phyloP scores from a whole-genome alignment of 2,113 vertebrate species.

The Mobula hypostoma region DNA sequence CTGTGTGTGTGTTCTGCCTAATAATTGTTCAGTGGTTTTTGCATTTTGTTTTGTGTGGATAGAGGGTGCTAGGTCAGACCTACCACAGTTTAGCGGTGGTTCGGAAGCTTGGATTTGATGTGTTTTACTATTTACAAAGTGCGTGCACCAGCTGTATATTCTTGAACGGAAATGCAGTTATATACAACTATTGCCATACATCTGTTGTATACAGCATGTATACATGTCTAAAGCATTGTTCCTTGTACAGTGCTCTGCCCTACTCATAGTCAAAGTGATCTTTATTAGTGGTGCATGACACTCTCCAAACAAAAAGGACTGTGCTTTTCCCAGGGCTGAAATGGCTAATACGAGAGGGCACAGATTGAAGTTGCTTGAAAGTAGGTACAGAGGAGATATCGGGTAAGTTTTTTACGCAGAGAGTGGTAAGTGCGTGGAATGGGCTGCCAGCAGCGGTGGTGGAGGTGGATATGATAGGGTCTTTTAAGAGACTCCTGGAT shows the following conservation, averaged over 20 bases:
- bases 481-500: too few relatives aligned
- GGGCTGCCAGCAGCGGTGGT: too few relatives aligned
- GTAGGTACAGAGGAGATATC: too few relatives aligned
- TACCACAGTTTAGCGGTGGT: slow-evolving; percentile 56
- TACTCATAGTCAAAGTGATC: too few relatives aligned
- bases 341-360: too few relatives aligned
- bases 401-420: too few relatives aligned
- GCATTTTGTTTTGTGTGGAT: slow-evolving; percentile 44
- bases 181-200: neutral
- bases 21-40: slow-evolving; percentile 57
- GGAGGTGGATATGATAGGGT: too few relatives aligned
- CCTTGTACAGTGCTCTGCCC: neutral
- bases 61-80: slow-evolving; percentile 47
- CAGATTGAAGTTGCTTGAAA: too few relatives aligned
- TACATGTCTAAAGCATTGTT: neutral
- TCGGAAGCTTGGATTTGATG: slow-evolving; percentile 50
- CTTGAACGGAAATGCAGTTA: neutral
- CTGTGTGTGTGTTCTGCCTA: slow-evolving; percentile 60
- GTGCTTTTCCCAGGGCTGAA: too few relatives aligned
- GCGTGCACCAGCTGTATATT: neutral
- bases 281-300: neutral
- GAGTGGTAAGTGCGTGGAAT: too few relatives aligned
- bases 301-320: neutral
- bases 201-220: neutral
- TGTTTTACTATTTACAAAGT: slow-evolving; percentile 39